These are phyloP conservation scores for Galago senegalensis DNA, from an alignment of 2,797 vertebrate species.

Conservation along the genomic window DNA sequence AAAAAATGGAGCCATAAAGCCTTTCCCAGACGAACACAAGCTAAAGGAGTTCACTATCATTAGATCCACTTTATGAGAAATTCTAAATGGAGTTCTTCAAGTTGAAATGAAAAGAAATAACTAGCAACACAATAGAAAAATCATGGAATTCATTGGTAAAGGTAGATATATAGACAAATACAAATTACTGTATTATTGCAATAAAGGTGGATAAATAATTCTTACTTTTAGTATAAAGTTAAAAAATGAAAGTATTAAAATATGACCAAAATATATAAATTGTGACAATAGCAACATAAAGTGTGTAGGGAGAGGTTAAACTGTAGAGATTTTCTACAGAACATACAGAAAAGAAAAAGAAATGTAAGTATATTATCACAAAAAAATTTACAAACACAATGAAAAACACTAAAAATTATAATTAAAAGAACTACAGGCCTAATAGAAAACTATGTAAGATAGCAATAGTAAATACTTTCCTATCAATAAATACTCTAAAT, in stretches of 20 bases:
- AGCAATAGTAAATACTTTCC: background rate
- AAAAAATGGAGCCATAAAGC: background rate
- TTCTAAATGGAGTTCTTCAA: background rate
- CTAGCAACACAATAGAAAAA: background rate
- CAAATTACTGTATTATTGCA: background rate
- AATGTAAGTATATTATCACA: background rate
- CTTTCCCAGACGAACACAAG: background rate
- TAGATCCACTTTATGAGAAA: background rate
- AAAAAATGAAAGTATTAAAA: background rate
- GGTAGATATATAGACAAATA: background rate
- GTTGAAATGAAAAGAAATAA: background rate
- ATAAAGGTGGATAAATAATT: background rate
- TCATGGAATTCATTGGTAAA: background rate
- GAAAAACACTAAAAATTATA: background rate
- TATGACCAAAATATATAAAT: background rate
- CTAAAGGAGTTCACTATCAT: background rate
- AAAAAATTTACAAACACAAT: background rate
- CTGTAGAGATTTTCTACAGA: background rate
- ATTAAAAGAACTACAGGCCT: background rate
- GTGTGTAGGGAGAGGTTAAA: background rate
- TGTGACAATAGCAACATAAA: background rate
- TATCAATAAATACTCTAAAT: background rate
- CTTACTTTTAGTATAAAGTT: background rate
- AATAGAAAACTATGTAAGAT: background rate
- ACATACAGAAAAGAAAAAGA: background rate